Evolutionary conservation across 2,888 invertebrate genomes (phyloP), one percentile per base, ranked within the genome.

Genomic region (Oscheius myriophilus): DNA sequence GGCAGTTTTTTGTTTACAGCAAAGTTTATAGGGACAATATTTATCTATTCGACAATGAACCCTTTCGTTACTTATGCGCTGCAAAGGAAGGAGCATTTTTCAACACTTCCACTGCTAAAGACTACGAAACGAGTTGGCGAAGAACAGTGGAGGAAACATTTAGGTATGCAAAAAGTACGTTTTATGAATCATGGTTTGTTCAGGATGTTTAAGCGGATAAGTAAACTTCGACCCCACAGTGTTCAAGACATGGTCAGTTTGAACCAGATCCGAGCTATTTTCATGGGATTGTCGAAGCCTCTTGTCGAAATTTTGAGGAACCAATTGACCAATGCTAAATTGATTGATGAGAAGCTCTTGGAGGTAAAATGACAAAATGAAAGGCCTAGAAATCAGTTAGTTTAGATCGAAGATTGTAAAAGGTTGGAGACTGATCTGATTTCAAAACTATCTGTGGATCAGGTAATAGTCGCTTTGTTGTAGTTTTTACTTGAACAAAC

Each of bases 31-130:
- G 39, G 41, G 33, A 67, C 12, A 76, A 57, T 18, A 57, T 69
- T 41, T 76, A 57, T 57, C 78, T 58, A 54, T 55, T 75, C 45
- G 76, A 76, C 59, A 76, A 76, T 52, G 76, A 76, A 54, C 23
- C 67, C 1, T 72, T 77, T 23, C 62, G 71, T 12, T 75, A 59
- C 61, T 57, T 77, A 43, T 66, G 65, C 39, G 73, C 71, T 12
- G 11, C 39, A 3, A 25, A 73, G 25, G n/a, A 66, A 7, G 63
- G 63, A 33, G 33, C 67, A 57, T n/a, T 25, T 2, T 25, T 46
- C 26, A 16, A 26, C 16, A 6, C 9, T 1, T 39, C 21, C 18
- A 39, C 46, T 39, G 14, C 46, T 25, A 26, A 42, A 25, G 53
- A 54, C 12, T 74, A 26, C 21, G 43, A 18, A 1, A 39, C n/a